Conservation (phyloP, 2,113 vertebrate genomes). For the Chaenogobius annularis region DNA sequence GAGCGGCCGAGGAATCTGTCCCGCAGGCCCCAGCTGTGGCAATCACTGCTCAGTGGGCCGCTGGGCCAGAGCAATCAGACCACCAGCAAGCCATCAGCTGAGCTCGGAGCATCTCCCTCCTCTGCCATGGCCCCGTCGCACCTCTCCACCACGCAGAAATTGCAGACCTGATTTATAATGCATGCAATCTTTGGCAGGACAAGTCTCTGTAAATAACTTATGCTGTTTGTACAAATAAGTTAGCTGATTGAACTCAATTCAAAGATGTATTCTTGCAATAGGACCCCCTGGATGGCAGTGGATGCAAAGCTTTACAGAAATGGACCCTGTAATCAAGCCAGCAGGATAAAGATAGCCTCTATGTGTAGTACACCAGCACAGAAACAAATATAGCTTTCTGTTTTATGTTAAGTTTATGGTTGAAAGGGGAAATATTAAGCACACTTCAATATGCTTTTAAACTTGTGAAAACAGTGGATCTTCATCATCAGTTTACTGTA, state of each 20-base stretch:
- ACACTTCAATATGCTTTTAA: too few species aligned
- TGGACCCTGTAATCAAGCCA: slow-evolving; percentile 1
- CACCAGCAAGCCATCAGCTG: slow-evolving; percentile 77
- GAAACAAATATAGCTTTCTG: neutral
- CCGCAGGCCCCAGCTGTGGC: slow-evolving; percentile 74
- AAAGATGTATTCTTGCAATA: slow-evolving; percentile 7
- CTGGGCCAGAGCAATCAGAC: slow-evolving; percentile 77
- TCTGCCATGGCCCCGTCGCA: slow-evolving; percentile 60
- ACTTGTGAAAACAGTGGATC: too few species aligned
- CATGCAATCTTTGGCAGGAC: slow-evolving; percentile 8
- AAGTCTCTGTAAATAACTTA: slow-evolving; percentile 7
- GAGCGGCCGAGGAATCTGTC: slow-evolving; percentile 65
- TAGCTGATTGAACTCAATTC: slow-evolving; percentile 4
- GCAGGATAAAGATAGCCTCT: neutral
- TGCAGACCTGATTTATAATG: slow-evolving; percentile 37
- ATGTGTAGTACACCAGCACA: neutral
- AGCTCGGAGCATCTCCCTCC: slow-evolving; percentile 66
- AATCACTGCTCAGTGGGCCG: slow-evolving; percentile 77
- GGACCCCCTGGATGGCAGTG: neutral
- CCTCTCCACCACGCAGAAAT: slow-evolving; percentile 36
- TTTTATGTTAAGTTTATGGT: neutral
- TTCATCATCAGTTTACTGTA: too few species aligned
- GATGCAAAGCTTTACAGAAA: slow-evolving; percentile 1
- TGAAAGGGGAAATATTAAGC: neutral
- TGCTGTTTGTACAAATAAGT: slow-evolving; percentile 13